phyloP scores from a whole-genome alignment of 1,140 invertebrate genomes.

The Lithobius niger region DNA sequence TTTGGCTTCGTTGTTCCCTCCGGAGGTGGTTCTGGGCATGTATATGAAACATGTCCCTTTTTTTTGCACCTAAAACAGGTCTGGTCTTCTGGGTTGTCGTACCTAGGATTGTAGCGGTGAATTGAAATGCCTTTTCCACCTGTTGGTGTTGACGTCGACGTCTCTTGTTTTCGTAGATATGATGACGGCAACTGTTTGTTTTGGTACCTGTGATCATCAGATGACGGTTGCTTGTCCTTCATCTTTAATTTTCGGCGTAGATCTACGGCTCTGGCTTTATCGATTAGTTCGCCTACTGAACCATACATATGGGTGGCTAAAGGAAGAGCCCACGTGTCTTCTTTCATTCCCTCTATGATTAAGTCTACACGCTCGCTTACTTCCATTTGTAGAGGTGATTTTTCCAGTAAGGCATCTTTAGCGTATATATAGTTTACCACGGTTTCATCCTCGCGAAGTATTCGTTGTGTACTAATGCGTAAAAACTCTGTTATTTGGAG shows the following conservation, averaged over 20 bases:
- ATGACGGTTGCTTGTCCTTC: neutral
- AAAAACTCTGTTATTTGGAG: neutral
- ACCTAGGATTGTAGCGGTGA: neutral
- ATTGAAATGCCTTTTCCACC: neutral
- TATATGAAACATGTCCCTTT: conserved; percentile 1
- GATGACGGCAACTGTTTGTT: neutral
- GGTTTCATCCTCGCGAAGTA: neutral
- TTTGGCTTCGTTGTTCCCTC: too few species aligned
- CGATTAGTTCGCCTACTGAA: neutral
- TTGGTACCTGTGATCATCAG: neutral
- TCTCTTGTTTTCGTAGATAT: neutral
- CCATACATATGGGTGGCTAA: neutral
- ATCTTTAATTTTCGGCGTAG: neutral
- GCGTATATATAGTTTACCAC: neutral
- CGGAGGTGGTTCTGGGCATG: neutral
- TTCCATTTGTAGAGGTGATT: neutral
- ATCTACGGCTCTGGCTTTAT: neutral
- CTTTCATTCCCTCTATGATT: neutral
- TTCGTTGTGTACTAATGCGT: neutral
- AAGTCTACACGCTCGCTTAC: neutral
- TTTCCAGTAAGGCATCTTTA: too few species aligned
- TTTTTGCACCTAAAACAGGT: neutral
- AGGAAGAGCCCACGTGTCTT: neutral
- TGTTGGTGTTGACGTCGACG: neutral
- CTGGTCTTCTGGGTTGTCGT: neutral